phyloP scores from a whole-genome alignment of 2,797 vertebrate species.

The Pantherophis alleghaniensis region DNA sequence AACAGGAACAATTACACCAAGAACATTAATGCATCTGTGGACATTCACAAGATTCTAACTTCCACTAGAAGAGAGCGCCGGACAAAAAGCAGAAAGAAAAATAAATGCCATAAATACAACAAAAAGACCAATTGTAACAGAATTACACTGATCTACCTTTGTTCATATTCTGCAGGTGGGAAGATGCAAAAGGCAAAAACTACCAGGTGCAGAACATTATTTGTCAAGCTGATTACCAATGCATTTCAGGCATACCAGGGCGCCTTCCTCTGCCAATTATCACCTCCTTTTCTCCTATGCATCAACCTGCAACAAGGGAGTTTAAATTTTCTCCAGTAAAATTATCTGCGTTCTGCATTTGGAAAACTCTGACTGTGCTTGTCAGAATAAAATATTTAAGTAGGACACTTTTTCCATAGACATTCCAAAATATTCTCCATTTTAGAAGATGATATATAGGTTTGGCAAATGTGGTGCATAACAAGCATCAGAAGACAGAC shows the following conservation, averaged over 20 bases:
- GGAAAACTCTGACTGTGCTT: conserved; percentile 18
- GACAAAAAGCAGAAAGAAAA: conserved; percentile 1
- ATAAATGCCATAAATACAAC: background rate
- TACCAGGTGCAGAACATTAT: conserved; percentile 36
- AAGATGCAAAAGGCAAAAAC: conserved; percentile 31
- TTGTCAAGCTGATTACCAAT: conserved; percentile 32
- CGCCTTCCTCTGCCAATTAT: conserved; percentile 27
- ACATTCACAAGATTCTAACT: background rate
- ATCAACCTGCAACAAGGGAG: background rate
- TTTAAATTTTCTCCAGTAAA: conserved; percentile 22
- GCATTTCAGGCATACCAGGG: conserved; percentile 27
- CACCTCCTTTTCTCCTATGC: conserved; percentile 14
- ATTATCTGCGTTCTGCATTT: background rate
- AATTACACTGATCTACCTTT: conserved; percentile 26
- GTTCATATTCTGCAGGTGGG: conserved; percentile 30
- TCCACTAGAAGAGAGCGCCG: background rate
- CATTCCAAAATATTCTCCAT: background rate
- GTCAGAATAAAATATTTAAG: conserved; percentile 17
- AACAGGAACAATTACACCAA: conserved; percentile 6
- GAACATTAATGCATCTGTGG: background rate
- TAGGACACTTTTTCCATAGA: background rate
- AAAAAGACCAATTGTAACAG: conserved; percentile 16
- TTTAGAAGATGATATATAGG: background rate
- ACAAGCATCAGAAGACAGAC: background rate
- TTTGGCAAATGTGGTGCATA: background rate